phyloP scores from a whole-genome alignment of 1,140 invertebrate genomes.

The Schlechtendalia chinensis region DNA sequence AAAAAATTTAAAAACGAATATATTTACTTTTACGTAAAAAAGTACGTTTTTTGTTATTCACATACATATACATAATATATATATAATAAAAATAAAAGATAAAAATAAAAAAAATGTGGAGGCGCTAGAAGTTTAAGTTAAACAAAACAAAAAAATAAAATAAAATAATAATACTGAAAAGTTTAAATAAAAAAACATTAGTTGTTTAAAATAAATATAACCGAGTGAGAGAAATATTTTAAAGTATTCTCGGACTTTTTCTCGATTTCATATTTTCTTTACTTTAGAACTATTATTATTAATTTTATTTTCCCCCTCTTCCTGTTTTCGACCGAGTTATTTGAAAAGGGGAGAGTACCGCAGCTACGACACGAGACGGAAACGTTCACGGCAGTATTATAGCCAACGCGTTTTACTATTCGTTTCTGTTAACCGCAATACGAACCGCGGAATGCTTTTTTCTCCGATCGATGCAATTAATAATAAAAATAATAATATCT shows the following conservation, averaged over 20 bases:
- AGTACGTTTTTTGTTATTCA: slow-evolving; percentile 11
- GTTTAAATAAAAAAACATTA: slow-evolving; percentile 28
- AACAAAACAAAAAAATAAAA: too few relatives aligned
- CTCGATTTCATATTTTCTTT: slow-evolving; percentile 10
- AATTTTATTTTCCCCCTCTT: not conserved
- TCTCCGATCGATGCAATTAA: too few relatives aligned
- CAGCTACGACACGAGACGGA: not conserved
- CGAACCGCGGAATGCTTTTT: too few relatives aligned
- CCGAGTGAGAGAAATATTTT: slow-evolving; percentile 15
- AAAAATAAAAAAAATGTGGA: slow-evolving; percentile 9
- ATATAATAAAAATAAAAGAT: not conserved
- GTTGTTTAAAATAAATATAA: slow-evolving; percentile 30
- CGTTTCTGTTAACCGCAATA: not conserved
- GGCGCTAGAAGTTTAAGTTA: slow-evolving; percentile 25
- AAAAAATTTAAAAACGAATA: not conserved
- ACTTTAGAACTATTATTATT: slow-evolving; percentile 28
- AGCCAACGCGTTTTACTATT: not conserved
- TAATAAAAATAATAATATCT: too few relatives aligned
- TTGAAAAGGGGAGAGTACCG: not conserved
- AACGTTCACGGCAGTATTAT: not conserved
- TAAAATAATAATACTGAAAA: slow-evolving; percentile 1
- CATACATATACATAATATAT: not conserved
- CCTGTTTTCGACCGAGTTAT: slow-evolving; percentile 2
- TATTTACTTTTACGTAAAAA: not conserved
- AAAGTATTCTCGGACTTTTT: slow-evolving; percentile 1